Evolutionary conservation across 2,888 invertebrate genomes (phyloP).

Genomic region (Platycheirus albimanus): DNA sequence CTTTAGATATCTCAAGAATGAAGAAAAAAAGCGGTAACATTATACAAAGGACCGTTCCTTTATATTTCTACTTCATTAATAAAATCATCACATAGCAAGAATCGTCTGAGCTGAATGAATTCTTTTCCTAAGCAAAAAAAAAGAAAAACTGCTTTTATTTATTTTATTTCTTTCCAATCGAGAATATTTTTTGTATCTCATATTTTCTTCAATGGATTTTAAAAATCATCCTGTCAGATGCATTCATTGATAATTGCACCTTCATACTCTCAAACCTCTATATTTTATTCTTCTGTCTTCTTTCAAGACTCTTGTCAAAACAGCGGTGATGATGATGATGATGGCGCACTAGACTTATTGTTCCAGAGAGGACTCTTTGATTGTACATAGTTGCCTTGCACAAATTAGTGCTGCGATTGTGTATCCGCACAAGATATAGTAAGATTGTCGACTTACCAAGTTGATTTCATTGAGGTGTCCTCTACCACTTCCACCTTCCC

Average conservation of each 20-base stretch:
- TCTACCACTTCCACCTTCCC: background rate
- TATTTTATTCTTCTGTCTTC: conserved; percentile 13
- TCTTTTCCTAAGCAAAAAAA: background rate
- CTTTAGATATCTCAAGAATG: too few species aligned
- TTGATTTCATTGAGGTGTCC: conserved; percentile 57
- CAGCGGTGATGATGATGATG: background rate
- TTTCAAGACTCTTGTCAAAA: conserved; percentile 18
- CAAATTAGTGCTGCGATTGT: conserved; percentile 58
- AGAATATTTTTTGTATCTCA: background rate
- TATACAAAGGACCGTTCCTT: background rate
- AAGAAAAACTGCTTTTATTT: conserved; percentile 6
- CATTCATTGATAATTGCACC: conserved; percentile 70
- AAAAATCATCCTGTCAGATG: conserved; percentile 58
- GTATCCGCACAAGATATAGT: conserved; percentile 13
- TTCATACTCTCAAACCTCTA: conserved; percentile 32
- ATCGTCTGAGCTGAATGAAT: conserved; percentile 1
- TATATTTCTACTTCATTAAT: conserved; percentile 23
- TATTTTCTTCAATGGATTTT: conserved; percentile 37
- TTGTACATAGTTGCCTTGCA: conserved; percentile 31
- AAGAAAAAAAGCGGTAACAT: too few species aligned
- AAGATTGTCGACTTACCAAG: conserved; percentile 26
- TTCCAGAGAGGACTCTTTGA: conserved; percentile 45
- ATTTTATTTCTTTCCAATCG: background rate
- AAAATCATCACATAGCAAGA: conserved; percentile 3
- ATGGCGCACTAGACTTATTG: conserved; percentile 47